A percentile compares a stretch with the other conserved stretches of the same genome.
These are phyloP conservation scores for Leptinotarsa peninsularis DNA, from an alignment of 2,888 invertebrate genomes.

Conservation along the genomic window DNA sequence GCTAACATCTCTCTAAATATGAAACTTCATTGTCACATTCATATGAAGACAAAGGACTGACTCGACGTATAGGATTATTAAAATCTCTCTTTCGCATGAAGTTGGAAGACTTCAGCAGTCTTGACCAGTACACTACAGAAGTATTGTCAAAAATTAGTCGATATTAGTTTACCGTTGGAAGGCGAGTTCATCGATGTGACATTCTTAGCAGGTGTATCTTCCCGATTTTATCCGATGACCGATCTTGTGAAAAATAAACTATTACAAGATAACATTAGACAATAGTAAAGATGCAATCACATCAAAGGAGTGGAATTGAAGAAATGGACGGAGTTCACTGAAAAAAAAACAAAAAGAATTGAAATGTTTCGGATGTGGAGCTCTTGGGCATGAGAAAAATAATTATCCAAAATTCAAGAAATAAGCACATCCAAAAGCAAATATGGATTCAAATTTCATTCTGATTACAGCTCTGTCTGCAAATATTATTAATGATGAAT, in stretches of 20 bases:
- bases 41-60: slow-evolving; percentile 5
- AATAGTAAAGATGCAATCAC: no score
- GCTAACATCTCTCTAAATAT: background rate
- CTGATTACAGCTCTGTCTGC: background rate
- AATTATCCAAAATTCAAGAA: no score
- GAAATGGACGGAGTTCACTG: no score
- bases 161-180: background rate
- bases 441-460: background rate
- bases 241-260: background rate
- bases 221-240: background rate
- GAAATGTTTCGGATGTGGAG: no score
- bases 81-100: background rate
- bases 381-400: no score
- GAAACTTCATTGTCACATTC: background rate
- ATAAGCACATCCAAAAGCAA: no score
- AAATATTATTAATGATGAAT: background rate
- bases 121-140: slow-evolving; percentile 1
- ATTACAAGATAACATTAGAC: background rate
- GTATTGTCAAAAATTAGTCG: background rate
- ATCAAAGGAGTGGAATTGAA: no score
- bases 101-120: background rate
- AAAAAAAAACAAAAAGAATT: no score
- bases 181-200: slow-evolving; percentile 9
- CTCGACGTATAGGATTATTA: background rate
- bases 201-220: background rate